These are phyloP conservation scores for Slavum lentiscoides DNA, from an alignment of 2,888 invertebrate species.

Conservation along the genomic window DNA sequence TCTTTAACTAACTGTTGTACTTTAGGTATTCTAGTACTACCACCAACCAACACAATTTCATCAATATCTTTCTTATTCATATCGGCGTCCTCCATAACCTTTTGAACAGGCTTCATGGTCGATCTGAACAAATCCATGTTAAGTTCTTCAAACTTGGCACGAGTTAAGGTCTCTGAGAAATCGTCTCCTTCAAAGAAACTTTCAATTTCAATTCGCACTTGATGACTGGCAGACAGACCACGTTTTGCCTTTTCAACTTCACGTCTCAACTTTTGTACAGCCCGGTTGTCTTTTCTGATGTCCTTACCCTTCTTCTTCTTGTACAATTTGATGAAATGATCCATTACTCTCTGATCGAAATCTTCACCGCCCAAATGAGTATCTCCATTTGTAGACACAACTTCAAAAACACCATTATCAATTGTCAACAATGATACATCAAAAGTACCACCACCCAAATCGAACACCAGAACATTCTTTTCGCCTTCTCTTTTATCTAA, in stretches of 20 bases:
- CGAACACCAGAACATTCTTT: constrained; percentile 97
- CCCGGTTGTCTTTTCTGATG: constrained; percentile 90
- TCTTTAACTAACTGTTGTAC: constrained; percentile 87
- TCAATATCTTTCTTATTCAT: constrained; percentile 98
- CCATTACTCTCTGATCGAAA: constrained; percentile 97
- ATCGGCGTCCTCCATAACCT: constrained; percentile 97
- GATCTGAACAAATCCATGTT: constrained; percentile 92
- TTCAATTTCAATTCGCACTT: constrained; percentile 97
- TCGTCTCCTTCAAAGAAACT: constrained; percentile 98
- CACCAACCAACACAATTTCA: constrained; percentile 98
- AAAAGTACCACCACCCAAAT: constrained; percentile 99
- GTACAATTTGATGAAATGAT: constrained; percentile 97
- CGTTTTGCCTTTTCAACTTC: constrained; percentile 98
- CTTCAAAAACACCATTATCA: constrained; percentile 98
- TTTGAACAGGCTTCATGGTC: constrained; percentile 92
- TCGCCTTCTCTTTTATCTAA: constrained; percentile 96
- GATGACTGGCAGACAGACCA: constrained; percentile 90
- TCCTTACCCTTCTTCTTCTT: constrained; percentile 99
- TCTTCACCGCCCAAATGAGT: constrained; percentile 99
- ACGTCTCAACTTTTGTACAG: constrained; percentile 92
- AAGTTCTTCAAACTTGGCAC: constrained; percentile 98
- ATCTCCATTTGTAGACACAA: constrained; percentile 89
- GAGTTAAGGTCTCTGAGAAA: constrained; percentile 95
- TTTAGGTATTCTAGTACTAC: constrained; percentile 98
- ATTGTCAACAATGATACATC: constrained; percentile 98